phyloP scores from a whole-genome alignment of 1,140 invertebrate genomes.

The Cherax quadricarinatus region DNA sequence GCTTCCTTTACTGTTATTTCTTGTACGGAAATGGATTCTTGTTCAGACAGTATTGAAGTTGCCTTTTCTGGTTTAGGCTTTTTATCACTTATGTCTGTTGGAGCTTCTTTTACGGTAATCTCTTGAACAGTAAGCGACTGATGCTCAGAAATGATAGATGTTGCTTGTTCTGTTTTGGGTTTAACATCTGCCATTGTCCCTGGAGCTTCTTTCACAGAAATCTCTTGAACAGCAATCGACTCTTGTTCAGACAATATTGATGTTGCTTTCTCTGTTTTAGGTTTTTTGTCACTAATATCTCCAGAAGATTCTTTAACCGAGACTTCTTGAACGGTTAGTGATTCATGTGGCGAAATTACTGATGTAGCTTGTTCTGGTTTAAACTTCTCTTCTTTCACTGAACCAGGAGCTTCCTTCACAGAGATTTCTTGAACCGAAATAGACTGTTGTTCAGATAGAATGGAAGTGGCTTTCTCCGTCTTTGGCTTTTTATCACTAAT shows the following conservation, averaged over 20 bases:
- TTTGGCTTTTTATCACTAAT: constrained; percentile 53
- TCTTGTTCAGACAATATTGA: constrained; percentile 42
- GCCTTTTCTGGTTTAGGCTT: constrained; percentile 43
- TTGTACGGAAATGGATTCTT: constrained; percentile 38
- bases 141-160: constrained; percentile 25
- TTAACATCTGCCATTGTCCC: constrained; percentile 24
- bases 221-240: constrained; percentile 43
- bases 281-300: constrained; percentile 13
- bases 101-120: constrained; percentile 20
- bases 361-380: constrained; percentile 40
- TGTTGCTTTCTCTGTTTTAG: constrained; percentile 38
- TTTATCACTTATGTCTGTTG: not conserved
- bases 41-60: constrained; percentile 9
- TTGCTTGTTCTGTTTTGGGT: constrained; percentile 23
- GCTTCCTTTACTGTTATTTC: constrained; percentile 46
- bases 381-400: constrained; percentile 17
- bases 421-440: constrained; percentile 35
- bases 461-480: constrained; percentile 30
- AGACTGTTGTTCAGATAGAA: constrained; percentile 35
- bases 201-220: constrained; percentile 43
- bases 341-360: not conserved
- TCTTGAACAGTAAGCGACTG: constrained; percentile 45
- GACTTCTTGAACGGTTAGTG: constrained; percentile 28
- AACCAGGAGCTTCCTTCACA: constrained; percentile 31
- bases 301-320: constrained; percentile 17